Base-by-base conservation (phyloP, 2,113 vertebrate genomes). In the Suncus etruscus region DNA sequence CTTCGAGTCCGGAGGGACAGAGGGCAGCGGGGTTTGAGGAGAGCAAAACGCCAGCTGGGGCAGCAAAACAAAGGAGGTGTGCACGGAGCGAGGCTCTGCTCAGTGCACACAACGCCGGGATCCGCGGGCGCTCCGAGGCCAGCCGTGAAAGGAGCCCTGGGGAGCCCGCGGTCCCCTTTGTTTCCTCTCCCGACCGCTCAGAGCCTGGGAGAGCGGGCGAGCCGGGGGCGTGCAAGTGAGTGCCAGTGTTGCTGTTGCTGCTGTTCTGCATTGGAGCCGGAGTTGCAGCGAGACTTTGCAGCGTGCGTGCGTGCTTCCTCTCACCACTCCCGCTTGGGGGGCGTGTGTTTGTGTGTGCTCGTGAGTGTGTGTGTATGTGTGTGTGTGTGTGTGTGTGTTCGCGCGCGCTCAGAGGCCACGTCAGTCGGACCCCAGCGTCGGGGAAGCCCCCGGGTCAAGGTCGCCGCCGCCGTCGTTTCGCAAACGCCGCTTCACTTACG, bases 401-500 rank as follows among this genome's bases (percentile, higher is more conserved):
- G n/a, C n/a, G n/a, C n/a, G n/a, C n/a, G 2, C 12, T 14, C 25
- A 29, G 66, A 11, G 12, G 65, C 54, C 31, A 9, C 61, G 47
- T 47, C 78, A 6, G 54, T 27, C 8, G n/a, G 0, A 61, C 77
- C 24, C 61, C 3, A 45, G 82, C 15, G 70, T 51, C 2, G 11
- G 14, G 73, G 61, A 39, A 39, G 39, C 11, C 48, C 54, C 25
- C 14, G 7, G 31, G 63, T 25, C 31, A 11, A 29, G 77, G 32
- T 48, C 8, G 80, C 25, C 83, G 83, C 51, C 8, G 80, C 25
- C 83, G 83, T n/a, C n/a, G n/a, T n/a, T n/a, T n/a, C n/a, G n/a
- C n/a, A n/a, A n/a, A n/a, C 8, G 80, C 25, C 83, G 83, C 51
- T n/a, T 69, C 83, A 97, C 97, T 98, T 95, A 98, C 98, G 83